Conservation (phyloP, 2,888 invertebrate genomes). For the Agonopterix heracliana region DNA sequence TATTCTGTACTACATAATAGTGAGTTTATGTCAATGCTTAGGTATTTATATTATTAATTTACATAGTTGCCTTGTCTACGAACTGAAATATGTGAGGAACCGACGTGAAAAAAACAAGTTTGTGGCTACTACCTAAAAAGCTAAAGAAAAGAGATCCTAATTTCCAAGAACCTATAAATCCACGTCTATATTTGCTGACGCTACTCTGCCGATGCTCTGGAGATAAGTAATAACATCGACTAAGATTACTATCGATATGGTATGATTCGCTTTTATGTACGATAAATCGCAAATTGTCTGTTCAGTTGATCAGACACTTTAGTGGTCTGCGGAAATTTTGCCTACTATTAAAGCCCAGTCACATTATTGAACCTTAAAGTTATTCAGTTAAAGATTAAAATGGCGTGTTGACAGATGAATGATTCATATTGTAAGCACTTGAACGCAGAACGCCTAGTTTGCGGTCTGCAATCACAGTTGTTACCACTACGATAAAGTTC, state of each 20-base stretch:
- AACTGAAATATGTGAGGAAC: too few species aligned
- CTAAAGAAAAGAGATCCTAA: too few species aligned
- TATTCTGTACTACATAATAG: too few species aligned
- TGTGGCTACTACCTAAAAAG: too few species aligned
- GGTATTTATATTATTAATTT: too few species aligned
- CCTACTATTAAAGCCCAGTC: constrained; percentile 21
- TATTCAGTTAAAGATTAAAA: constrained; percentile 25
- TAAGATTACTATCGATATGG: constrained; percentile 51
- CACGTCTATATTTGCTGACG: constrained; percentile 31
- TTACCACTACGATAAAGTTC: constrained; percentile 23
- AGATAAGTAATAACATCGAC: constrained; percentile 51
- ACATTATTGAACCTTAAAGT: constrained; percentile 27
- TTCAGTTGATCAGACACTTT: constrained; percentile 49
- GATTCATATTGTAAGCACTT: constrained; percentile 21
- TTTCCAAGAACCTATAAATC: too few species aligned
- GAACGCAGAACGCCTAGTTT: constrained; percentile 23
- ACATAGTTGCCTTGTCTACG: too few species aligned
- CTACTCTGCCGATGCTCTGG: constrained; percentile 36
- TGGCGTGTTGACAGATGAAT: constrained; percentile 18
- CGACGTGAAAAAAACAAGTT: too few species aligned
- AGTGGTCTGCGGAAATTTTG: constrained; percentile 26
- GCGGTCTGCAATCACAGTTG: constrained; percentile 33
- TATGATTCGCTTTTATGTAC: constrained; percentile 58
- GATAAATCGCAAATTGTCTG: constrained; percentile 68
- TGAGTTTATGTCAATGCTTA: too few species aligned